Conservation (phyloP, 2,888 invertebrate genomes). For the Trisateles emortualis region DNA sequence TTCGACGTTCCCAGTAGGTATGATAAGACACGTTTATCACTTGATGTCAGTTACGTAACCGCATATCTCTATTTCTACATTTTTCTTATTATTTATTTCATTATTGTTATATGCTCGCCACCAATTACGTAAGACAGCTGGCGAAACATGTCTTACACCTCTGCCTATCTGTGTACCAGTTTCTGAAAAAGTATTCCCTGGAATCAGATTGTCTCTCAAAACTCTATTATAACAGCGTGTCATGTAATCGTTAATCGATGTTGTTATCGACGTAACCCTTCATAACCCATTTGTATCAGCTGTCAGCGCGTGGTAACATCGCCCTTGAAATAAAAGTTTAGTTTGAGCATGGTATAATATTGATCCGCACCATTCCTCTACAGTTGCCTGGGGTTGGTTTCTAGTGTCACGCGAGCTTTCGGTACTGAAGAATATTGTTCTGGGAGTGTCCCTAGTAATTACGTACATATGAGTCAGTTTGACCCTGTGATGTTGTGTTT, state of each 20-base stretch:
- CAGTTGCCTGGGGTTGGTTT: constrained; percentile 48
- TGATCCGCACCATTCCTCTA: constrained; percentile 62
- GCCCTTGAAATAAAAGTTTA: constrained; percentile 65
- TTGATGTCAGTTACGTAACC: background rate
- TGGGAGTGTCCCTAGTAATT: constrained; percentile 59
- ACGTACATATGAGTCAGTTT: constrained; percentile 33
- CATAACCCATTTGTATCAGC: constrained; percentile 37
- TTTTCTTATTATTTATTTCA: background rate
- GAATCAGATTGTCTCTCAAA: too few species aligned
- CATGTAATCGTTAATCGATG: constrained; percentile 21
- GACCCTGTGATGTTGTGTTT: constrained; percentile 28
- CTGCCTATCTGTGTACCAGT: too few species aligned
- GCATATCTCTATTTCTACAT: background rate
- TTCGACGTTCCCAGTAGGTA: background rate
- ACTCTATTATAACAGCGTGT: background rate
- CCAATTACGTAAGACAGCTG: background rate
- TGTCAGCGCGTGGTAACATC: constrained; percentile 29
- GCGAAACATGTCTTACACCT: too few species aligned
- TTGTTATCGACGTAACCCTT: constrained; percentile 20
- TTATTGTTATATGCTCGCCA: background rate
- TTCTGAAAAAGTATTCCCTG: too few species aligned
- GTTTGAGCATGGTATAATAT: constrained; percentile 58
- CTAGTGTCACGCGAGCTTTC: constrained; percentile 72
- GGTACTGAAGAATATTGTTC: constrained; percentile 59
- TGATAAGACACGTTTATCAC: background rate